Evolutionary conservation across 2,113 vertebrate species (phyloP), one percentile per base, ranked within the genome.

Genomic region (Crotalus tigris): DNA sequence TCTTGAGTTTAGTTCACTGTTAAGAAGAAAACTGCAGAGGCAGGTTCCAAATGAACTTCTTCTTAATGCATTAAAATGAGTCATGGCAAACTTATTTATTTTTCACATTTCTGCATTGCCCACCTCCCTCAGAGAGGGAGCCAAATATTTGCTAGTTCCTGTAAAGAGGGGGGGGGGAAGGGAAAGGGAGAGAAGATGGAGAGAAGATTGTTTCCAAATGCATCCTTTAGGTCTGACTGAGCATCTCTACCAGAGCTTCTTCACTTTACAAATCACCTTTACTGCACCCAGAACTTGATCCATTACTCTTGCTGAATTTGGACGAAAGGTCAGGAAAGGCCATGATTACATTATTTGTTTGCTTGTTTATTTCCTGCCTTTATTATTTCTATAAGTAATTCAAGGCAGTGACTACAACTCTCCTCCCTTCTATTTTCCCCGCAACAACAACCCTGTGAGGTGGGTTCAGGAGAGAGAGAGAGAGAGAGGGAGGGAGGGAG

Each of bases 211-310:
- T 81, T 81, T 81, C 75, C 17, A 26, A 53, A 53, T 49, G 46
- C 5, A 26, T 49, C n/a, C 29, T 21, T 21, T 23, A 85, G 23
- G n/a, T n/a, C 4, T 54, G 8, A 9, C 8, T 54, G 8, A 9
- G 6, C 13, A 46, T 54, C 53, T 87, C 55, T 54, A 19, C n/a
- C 53, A 88, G 2, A 51, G 33, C 85, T 26, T 90, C 4, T 58
- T 87, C 81, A 93, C 6, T 88, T 91, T 91, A 94, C 0, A 64
- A 93, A 1, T 89, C 85, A 69, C 24, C 0, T 92, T 92, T 93
- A 93, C 89, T 49, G 90, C 90, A 64, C 26, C 94, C 54, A 12
- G 21, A 91, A 39, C 91, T 1, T 17, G 26, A 87, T 91, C 88
- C 90, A 29, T 81, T 46, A 0, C 26, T 94, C 91, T 15, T 33